phyloP scores from a whole-genome alignment of 2,797 vertebrate genomes.

The Lepidocolaptes lacrymiger region DNA sequence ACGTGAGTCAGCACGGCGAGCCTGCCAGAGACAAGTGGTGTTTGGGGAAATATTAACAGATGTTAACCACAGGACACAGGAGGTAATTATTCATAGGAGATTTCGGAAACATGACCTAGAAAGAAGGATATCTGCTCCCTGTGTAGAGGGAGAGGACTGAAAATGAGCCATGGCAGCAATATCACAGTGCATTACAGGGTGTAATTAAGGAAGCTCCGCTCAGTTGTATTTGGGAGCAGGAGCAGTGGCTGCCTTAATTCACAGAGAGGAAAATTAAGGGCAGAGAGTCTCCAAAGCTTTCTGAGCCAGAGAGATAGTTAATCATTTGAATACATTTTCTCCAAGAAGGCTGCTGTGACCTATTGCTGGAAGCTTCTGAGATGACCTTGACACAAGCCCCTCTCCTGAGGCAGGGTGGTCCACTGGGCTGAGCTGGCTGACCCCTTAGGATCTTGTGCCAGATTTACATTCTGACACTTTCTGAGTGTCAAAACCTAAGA shows the following conservation, averaged over 20 bases:
- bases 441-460: neutral
- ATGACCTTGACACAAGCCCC: neutral
- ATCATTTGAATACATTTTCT: neutral
- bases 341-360: neutral
- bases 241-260: neutral
- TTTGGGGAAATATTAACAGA: conserved; percentile 27
- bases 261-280: neutral
- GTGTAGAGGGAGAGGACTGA: neutral
- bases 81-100: conserved; percentile 28
- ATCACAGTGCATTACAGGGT: neutral
- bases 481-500: neutral
- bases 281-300: neutral
- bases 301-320: neutral
- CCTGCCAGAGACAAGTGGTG: conserved; percentile 4
- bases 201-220: neutral
- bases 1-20: neutral
- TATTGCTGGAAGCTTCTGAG: neutral
- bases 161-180: neutral
- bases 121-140: neutral
- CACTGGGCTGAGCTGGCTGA: neutral
- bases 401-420: neutral
- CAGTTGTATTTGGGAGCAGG: neutral
- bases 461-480: neutral
- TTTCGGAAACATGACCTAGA: neutral
- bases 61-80: conserved; percentile 45